Evolutionary conservation across 2,888 invertebrate species (phyloP), one percentile per base, ranked within the genome.

Genomic region (Linyphia triangularis): DNA sequence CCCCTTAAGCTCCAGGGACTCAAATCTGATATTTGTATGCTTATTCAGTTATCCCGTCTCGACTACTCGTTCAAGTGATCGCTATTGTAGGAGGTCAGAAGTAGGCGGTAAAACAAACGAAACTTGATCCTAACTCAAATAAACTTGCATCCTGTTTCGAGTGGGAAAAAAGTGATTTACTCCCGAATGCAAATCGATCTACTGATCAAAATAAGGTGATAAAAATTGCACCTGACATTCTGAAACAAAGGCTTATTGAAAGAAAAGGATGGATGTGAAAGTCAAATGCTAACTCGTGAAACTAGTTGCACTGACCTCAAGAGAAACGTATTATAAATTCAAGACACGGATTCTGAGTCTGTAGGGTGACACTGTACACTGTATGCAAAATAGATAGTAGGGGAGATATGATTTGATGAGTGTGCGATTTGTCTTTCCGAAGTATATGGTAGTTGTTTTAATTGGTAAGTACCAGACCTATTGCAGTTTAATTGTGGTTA

Each of bases 211-310:
- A 61, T 61, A 77, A 63, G 77, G 63, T 40, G 63, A 77, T 77
- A 26, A 24, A 63, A 63, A 77, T 40, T 37, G 37, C 77, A 40
- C 37, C 37, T 24, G n/a, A 40, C 40, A 61, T 7, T 61, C 37
- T 77, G 19, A 40, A 77, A 77, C 77, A 63, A 77, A 77, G 61
- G n/a, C 67, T 40, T 77, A 33, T 61, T 77, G 63, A 63, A 26
- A 57, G 28, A 73, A 57, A 33, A 57, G 57, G 63, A 40, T 24
- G 26, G 37, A 77, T 19, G 26, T 5, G 37, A 63, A 30, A 73
- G 73, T 30, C 59, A 30, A 69, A 69, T 40, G 73, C 26, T 37
- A 65, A 65, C 67, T 69, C 22, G 10, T 13, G 28, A 59, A 30
- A 77, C 63, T 24, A 63, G 59, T 51, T 26, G 63, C n/a, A 13